These are phyloP conservation scores for Nettapus auritus DNA, from an alignment of 2,113 vertebrate genomes.

Conservation along the genomic window DNA sequence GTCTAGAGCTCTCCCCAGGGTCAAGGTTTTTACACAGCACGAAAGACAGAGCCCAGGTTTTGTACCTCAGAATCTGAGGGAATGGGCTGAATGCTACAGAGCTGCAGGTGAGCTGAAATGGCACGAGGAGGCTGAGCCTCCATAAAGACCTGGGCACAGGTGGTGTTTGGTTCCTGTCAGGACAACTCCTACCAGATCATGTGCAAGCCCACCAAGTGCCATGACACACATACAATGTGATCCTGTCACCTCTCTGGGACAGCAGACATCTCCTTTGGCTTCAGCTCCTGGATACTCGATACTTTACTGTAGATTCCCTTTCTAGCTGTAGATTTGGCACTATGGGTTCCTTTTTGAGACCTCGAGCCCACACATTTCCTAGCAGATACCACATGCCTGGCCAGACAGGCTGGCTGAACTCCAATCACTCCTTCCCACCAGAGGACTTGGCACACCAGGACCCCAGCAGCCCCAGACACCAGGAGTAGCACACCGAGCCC, in stretches of 20 bases:
- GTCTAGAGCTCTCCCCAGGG: not conserved
- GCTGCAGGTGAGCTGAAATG: not conserved
- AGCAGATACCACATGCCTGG: not conserved
- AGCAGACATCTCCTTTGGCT: not conserved
- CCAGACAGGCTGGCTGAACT: not conserved
- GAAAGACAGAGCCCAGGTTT: not conserved
- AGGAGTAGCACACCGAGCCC: not conserved
- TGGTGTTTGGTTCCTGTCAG: not conserved
- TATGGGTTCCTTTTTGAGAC: not conserved
- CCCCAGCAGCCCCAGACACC: not conserved
- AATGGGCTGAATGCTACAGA: not conserved
- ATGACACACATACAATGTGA: fast-evolving
- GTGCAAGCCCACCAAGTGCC: not conserved
- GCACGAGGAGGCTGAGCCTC: not conserved
- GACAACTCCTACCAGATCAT: not conserved
- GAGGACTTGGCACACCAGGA: not conserved
- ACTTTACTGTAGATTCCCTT: not conserved
- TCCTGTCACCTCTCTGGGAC: not conserved
- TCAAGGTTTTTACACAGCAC: not conserved
- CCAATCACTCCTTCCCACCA: fast-evolving
- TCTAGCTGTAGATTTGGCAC: not conserved
- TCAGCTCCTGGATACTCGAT: not conserved
- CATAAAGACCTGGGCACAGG: not conserved
- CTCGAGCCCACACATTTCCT: fast-evolving
- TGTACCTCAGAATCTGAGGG: constrained; percentile 11